Evolutionary conservation across 1,140 invertebrate species (phyloP), one percentile per base, ranked within the genome.

Genomic region (Elysia chlorotica): DNA sequence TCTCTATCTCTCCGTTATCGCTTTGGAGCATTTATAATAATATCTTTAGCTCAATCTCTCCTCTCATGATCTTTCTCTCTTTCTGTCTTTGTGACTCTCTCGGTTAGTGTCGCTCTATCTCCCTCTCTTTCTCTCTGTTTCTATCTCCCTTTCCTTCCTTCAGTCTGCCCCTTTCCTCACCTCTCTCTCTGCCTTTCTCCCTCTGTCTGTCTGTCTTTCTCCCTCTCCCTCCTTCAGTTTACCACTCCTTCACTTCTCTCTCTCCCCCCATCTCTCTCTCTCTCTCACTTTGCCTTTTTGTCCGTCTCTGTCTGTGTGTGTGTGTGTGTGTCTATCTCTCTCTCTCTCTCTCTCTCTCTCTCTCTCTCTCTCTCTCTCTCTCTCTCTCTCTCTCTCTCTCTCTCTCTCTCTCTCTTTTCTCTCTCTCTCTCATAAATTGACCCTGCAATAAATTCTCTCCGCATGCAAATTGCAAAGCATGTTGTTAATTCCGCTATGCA

Each of bases 291-390:
- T 59, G 10, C 6, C 25, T 59, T 59, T 59, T 10, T 59, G 10
- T 59, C 25, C 6, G 10, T 59, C 25, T 59, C 25, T 59, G 17
- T 59, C 25, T 59, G 10, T 59, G 10, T 59, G 17, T 59, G 10
- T 59, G 17, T 59, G 17, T 10, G 17, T 59, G 17, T 59, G 6
- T 59, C 56, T 25, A 6, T 59, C n/a, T n/a, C n/a, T n/a, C n/a
- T 59, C 56, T 59, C 56, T 59, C 56, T 59, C 25, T 59, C 56
- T 59, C 56, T 25, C 10, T 59, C 56, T 59, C 25, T 25, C 10
- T 25, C 56, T 25, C 56, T 59, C 56, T 59, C 56, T 59, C 28
- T 59, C 56, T 59, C 10, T 59, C 56, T 59, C 25, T 59, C 56
- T 25, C 25, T 59, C 56, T 25, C 28, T 25, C 28, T n/a, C n/a